Conservation (phyloP, 2,888 invertebrate genomes). For the Melangyna quadrimaculata region DNA sequence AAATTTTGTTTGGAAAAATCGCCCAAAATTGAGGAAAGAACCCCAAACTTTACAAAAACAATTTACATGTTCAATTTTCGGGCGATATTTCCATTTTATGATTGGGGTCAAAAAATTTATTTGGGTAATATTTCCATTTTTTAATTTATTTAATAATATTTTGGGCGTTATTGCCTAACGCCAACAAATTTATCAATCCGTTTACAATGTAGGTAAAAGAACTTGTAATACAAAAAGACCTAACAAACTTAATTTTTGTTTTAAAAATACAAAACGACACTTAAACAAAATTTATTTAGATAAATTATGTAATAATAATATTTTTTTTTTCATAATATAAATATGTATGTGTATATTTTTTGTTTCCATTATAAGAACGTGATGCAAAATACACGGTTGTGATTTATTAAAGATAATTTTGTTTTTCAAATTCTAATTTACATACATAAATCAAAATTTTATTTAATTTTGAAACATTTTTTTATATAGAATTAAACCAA, state of each 20-base stretch:
- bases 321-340: conserved; percentile 5
- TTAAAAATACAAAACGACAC: conserved; percentile 65
- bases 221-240: conserved; percentile 44
- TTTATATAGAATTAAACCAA: background rate
- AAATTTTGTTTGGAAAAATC: too few relatives aligned
- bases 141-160: too few relatives aligned
- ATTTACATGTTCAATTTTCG: too few relatives aligned
- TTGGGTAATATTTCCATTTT: too few relatives aligned
- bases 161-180: too few relatives aligned
- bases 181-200: background rate
- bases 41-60: too few relatives aligned
- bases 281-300: conserved; percentile 62
- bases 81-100: too few relatives aligned
- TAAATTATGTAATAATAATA: conserved; percentile 15
- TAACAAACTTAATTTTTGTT: conserved; percentile 31
- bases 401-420: background rate
- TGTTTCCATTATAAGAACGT: conserved; percentile 14
- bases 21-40: too few relatives aligned
- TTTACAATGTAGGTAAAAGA: conserved; percentile 34
- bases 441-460: background rate
- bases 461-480: background rate
- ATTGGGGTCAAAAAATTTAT: too few relatives aligned
- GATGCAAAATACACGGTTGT: conserved; percentile 28
- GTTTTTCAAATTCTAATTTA: background rate
- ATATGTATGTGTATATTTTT: background rate